Percentiles rank a stretch among this genome's conserved stretches.
Conservation (phyloP, 2,888 invertebrate genomes). For the Drosophila mimica region DNA sequence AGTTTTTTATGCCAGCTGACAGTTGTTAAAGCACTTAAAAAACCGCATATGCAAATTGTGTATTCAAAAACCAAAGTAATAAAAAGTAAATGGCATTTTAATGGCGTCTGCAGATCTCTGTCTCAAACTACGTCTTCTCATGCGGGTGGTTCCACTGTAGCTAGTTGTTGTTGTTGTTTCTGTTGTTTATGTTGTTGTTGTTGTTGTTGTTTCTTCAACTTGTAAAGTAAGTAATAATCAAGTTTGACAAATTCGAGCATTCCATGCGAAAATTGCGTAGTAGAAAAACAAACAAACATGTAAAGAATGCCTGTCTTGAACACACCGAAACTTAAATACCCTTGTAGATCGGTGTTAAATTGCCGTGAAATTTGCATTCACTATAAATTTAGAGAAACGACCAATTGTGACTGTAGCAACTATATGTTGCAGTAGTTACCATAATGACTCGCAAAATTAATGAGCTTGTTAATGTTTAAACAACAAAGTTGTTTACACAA, state of each 20-base stretch:
- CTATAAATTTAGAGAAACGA: background rate
- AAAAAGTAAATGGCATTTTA: conserved; percentile 74
- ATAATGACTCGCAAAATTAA: background rate
- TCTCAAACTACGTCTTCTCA: background rate
- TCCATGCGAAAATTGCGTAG: conserved; percentile 48
- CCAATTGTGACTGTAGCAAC: background rate
- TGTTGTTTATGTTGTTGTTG: background rate
- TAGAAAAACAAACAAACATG: conserved; percentile 41
- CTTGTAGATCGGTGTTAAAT: background rate
- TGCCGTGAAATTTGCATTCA: background rate
- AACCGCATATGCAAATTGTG: conserved; percentile 71
- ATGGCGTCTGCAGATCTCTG: conserved; percentile 58
- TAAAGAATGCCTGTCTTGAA: background rate
- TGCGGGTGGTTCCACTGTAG: conserved; percentile 2
- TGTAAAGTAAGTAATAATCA: conserved; percentile 31
- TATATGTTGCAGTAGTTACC: background rate
- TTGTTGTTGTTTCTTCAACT: conserved; percentile 6
- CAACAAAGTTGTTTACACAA: background rate
- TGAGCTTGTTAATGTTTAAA: background rate
- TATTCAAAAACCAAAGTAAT: conserved; percentile 38
- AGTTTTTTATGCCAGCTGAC: background rate
- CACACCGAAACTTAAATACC: background rate
- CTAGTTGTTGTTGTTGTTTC: background rate
- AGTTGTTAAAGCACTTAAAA: conserved; percentile 42
- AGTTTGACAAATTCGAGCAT: conserved; percentile 55